Conservation (phyloP, 2,113 vertebrate genomes). For the Heloderma charlesbogerti region DNA sequence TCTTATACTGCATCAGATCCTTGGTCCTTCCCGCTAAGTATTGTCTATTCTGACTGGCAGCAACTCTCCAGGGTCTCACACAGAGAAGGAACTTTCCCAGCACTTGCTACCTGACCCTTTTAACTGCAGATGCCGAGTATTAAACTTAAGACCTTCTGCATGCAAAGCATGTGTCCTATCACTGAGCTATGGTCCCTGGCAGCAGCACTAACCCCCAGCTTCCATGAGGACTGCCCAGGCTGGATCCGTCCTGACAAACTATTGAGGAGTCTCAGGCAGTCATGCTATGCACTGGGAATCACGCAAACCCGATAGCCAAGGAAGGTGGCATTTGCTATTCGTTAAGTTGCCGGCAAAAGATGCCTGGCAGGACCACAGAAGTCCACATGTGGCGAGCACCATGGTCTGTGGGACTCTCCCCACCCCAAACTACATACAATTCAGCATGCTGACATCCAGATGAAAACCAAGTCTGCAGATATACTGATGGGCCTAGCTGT, state of each 20-base stretch:
- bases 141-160: too few relatives aligned
- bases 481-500: background rate
- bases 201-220: too few relatives aligned
- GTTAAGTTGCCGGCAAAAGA: too few relatives aligned
- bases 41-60: background rate
- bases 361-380: background rate
- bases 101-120: too few relatives aligned
- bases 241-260: background rate
- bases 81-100: background rate
- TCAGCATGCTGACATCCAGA: background rate
- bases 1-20: too few relatives aligned
- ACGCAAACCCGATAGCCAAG: background rate
- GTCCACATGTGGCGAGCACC: too few relatives aligned
- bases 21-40: too few relatives aligned
- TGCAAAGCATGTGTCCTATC: background rate
- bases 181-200: background rate
- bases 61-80: background rate
- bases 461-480: background rate
- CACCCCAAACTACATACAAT: background rate
- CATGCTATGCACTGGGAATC: too few relatives aligned
- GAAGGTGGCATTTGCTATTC: background rate
- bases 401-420: background rate
- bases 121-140: too few relatives aligned
- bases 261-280: background rate
- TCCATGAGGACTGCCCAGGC: background rate